phyloP scores from a whole-genome alignment of 30 jellyfish, hydroid and myxozoan species.

The Mastigias papua region DNA sequence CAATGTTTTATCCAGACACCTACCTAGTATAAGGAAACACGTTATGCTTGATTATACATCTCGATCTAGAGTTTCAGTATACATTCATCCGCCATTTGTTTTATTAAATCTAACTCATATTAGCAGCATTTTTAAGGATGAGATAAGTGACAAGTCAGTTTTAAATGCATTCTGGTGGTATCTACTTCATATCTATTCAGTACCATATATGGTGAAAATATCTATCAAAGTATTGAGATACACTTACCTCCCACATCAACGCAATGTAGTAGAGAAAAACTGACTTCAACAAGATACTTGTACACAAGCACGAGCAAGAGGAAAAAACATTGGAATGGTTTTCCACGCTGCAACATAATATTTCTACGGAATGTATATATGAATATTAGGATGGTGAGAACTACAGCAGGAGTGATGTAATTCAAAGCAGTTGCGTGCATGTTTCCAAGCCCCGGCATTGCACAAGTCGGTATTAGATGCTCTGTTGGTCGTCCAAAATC shows the following conservation, averaged over 20 bases:
- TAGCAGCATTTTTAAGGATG: no score
- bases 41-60: no score
- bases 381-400: constrained; percentile 14
- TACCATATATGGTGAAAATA: no score
- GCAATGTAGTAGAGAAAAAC: constrained; percentile 54
- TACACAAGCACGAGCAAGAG: constrained; percentile 53
- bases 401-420: constrained; percentile 68
- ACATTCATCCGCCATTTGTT: no score
- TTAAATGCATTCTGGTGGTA: no score
- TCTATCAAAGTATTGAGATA: neutral
- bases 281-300: constrained; percentile 70
- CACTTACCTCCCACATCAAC: constrained; percentile 70
- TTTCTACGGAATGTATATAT: constrained; percentile 14
- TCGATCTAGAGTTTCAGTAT: no score
- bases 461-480: constrained; percentile 52
- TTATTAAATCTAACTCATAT: no score
- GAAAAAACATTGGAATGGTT: constrained; percentile 64
- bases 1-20: no score
- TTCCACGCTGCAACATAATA: neutral
- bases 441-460: constrained; percentile 50
- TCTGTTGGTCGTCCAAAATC: constrained; percentile 73
- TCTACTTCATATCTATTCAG: no score
- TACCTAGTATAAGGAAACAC: no score
- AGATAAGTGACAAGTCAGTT: no score
- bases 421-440: constrained; percentile 46